Evolutionary conservation across 2,888 invertebrate species (phyloP), one percentile per base, ranked within the genome.

Genomic region (Bugula neritina): DNA sequence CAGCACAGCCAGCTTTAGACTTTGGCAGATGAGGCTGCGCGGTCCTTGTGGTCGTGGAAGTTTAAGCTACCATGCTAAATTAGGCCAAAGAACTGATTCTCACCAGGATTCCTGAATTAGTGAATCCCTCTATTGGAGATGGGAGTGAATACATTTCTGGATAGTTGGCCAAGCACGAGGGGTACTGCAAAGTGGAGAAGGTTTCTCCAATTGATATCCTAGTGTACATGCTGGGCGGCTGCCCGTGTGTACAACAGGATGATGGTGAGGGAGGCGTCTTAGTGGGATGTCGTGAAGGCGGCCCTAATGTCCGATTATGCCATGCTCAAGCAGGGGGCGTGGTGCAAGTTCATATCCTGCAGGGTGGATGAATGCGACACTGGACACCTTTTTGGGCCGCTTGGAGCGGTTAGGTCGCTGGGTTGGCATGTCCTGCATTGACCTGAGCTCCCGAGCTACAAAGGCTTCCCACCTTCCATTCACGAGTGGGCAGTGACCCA

Each of bases 211-310:
- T n/a, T n/a, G n/a, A n/a, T n/a, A n/a, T n/a, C n/a, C n/a, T n/a
- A n/a, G n/a, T n/a, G n/a, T n/a, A n/a, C n/a, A n/a, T 57, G 57
- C 57, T 57, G 25, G 25, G 57, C 25, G 57, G 57, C 25, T 57
- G 25, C 5, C 23, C 25, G 57, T 5, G 21, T 13, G n/a, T n/a
- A 25, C 23, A 21, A n/a, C 57, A 5, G 57, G 23, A 21, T n/a
- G 57, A 5, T 5, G 10, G 57, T 57, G 5, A n/a, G 57, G 13
- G 57, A 57, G 10, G 57, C 57, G 17, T n/a, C 13, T 5, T 25
- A 57, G 23, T 25, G 57, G 21, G 25, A 25, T n/a, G 57, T 57
- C 57, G 25, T 57, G 25, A 57, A 57, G 57, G 57, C 57, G 17
- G 57, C 57, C 13, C 23, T 57, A 25, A 25, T n/a, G 5, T 21